Evolutionary conservation across 2,888 invertebrate genomes (phyloP).

Genomic region (Eupeodes latifasciatus): DNA sequence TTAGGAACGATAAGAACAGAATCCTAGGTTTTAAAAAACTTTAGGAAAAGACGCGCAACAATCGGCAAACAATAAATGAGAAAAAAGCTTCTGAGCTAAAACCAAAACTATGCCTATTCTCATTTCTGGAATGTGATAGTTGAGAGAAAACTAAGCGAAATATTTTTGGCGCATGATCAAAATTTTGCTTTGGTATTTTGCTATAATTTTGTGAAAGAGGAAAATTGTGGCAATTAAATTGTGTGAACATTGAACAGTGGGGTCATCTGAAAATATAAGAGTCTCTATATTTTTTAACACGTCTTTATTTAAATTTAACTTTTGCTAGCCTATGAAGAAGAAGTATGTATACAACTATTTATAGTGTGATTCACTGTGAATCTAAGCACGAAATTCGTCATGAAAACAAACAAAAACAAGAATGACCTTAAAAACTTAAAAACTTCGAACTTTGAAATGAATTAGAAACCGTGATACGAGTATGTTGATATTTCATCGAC

Average conservation of each 20-base stretch:
- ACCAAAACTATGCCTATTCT: not conserved
- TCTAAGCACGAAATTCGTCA: no score
- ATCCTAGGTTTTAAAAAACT: conserved; percentile 19
- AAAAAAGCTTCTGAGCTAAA: conserved; percentile 36
- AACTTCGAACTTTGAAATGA: no score
- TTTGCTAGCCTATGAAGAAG: no score
- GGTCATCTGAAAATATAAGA: not conserved
- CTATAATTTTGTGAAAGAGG: not conserved
- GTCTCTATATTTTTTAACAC: no score
- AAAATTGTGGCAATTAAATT: not conserved
- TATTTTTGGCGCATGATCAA: conserved; percentile 45
- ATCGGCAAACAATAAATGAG: conserved; percentile 51
- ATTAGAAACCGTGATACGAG: no score
- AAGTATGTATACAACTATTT: no score
- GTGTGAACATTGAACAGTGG: not conserved
- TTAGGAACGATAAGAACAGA: conserved; percentile 13
- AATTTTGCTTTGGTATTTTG: not conserved
- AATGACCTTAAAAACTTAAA: no score
- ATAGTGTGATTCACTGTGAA: no score
- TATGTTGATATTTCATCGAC: no score
- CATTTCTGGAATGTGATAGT: conserved; percentile 11
- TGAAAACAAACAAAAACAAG: no score
- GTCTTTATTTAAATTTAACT: no score
- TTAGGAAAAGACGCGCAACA: conserved; percentile 69
- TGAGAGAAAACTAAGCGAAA: conserved; percentile 60